These are phyloP conservation scores for Leucoraja erinaceus DNA, from an alignment of 2,113 vertebrate genomes.

Conservation along the genomic window DNA sequence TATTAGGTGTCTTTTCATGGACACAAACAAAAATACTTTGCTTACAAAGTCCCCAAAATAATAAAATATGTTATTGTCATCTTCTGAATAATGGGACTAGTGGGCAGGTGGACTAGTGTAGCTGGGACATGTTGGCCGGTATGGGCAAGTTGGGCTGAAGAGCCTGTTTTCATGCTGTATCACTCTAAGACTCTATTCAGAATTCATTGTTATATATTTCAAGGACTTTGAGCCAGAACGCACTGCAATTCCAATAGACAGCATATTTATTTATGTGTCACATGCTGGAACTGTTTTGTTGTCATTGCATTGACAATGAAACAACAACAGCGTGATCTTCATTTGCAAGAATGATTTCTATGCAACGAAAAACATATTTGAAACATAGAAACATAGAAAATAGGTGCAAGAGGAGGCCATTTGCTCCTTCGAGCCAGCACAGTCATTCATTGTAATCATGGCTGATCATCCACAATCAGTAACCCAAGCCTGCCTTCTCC, in stretches of 20 bases:
- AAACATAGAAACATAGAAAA: too few relatives aligned
- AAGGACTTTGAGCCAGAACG: neutral
- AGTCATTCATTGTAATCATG: too few relatives aligned
- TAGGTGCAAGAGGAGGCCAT: too few relatives aligned
- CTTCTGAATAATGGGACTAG: neutral
- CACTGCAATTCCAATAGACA: neutral
- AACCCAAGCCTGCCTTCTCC: too few relatives aligned
- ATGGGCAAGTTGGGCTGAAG: too few relatives aligned
- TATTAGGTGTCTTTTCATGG: neutral
- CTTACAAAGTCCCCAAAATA: neutral
- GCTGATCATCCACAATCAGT: too few relatives aligned
- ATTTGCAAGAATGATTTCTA: slow-evolving; percentile 37
- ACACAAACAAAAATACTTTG: neutral
- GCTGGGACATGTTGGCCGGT: too few relatives aligned
- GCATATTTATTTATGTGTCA: slow-evolving; percentile 25
- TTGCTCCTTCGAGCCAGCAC: too few relatives aligned
- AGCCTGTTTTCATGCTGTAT: too few relatives aligned
- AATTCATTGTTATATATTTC: neutral
- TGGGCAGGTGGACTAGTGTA: too few relatives aligned
- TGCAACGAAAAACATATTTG: slow-evolving; percentile 39
- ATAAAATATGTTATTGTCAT: neutral
- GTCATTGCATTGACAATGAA: too few relatives aligned
- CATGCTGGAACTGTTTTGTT: slow-evolving; percentile 41
- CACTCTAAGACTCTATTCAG: neutral
- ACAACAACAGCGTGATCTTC: slow-evolving; percentile 39